A percentile compares a stretch with the other conserved stretches of the same genome.
These are phyloP conservation scores for Poeciliopsis paucimaculata DNA, from an alignment of 2,797 vertebrate species.

Conservation along the genomic window DNA sequence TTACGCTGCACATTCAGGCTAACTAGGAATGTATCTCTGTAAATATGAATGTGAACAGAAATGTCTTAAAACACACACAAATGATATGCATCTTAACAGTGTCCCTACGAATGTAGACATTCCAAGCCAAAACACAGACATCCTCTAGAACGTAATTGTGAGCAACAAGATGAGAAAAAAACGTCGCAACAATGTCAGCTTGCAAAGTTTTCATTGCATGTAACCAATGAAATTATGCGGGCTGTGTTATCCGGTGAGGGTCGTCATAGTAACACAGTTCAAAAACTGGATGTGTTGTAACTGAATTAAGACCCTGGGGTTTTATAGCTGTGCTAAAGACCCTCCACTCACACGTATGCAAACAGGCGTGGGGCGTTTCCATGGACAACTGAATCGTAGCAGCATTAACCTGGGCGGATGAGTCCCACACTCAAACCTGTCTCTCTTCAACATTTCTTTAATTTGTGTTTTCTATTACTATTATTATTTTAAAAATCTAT, in stretches of 20 bases:
- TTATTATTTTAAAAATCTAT: neutral
- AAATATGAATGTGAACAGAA: neutral
- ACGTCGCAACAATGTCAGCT: neutral
- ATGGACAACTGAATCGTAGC: conserved; percentile 76
- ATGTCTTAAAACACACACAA: neutral
- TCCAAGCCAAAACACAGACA: conserved; percentile 4
- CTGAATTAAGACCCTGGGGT: conserved; percentile 43
- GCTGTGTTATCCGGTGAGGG: neutral
- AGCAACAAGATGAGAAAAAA: neutral
- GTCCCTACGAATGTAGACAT: neutral
- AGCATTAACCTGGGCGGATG: conserved; percentile 62
- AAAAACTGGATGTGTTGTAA: neutral
- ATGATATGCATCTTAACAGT: neutral
- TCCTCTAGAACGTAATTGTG: neutral
- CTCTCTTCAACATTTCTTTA: neutral
- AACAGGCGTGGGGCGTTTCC: conserved; percentile 68
- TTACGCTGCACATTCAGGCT: conserved; percentile 44
- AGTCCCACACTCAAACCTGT: conserved; percentile 50
- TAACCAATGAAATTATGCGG: neutral
- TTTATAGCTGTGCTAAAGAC: conserved; percentile 42
- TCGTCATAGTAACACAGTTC: neutral
- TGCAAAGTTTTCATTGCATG: neutral
- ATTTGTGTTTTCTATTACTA: neutral
- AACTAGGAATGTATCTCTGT: neutral
- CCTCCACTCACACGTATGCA: conserved; percentile 72